Base-by-base conservation (phyloP, 2,888 invertebrate genomes). In the Entomobrya proxima region DNA sequence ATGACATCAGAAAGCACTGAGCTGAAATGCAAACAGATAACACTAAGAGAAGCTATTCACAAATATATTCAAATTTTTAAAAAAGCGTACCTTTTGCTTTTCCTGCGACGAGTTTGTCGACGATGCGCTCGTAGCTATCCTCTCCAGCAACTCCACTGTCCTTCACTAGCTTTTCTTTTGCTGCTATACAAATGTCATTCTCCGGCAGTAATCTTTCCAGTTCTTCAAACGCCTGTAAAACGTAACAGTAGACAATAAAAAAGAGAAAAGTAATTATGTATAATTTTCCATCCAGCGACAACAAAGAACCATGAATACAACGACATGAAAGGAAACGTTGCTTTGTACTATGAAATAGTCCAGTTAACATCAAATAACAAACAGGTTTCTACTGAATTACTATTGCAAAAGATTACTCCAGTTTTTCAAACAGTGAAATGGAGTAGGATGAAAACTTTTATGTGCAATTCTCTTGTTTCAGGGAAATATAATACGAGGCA, bases 141-240 rank as follows among this genome's bases (percentile, higher is more conserved):
- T 97, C 96, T 89, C 95, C 95, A 0, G 98, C 98, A 1, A 98
- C 98, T 18, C 98, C 98, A 0, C 98, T 98, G 92, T 98, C 98
- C 92, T 98, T 98, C n/a, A 87, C 87, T 83, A 98, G 93, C 91
- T 97, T 97, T 92, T 98, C 98, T 91, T 98, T 98, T 78, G 96
- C 95, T 0, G 98, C 98, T 90, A 98, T 97, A 93, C 98, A 98
- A 92, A 98, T 96, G 89, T 95, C 95, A 92, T 96, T 94, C 90
- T 95, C 94, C 0, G 95, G 95, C 79, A 98, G 93, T 52, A 97
- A 92, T 81, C 96, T 96, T 92, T 98, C 98, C 88, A 98, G 92
- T 91, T 98, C 98, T 92, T 98, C 97, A 91, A 97, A 98, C 11
- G 98, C 98, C 98, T 98, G 93, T 1, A 93, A 93, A 75, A 85